Evolutionary conservation across 1,140 invertebrate species (phyloP).

Genomic region (Calephelis virginiensis): DNA sequence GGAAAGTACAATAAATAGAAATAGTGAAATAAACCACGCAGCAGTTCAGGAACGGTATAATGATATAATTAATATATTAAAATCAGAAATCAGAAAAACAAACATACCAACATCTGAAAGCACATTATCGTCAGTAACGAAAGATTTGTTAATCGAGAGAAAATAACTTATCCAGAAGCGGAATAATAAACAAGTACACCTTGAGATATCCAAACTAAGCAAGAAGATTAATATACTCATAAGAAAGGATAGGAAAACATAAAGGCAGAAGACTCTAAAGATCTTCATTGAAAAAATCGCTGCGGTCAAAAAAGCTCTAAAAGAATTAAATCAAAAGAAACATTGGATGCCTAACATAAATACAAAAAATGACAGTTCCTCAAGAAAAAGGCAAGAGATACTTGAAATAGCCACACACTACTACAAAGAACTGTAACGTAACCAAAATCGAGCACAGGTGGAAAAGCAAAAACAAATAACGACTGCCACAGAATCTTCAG

Average conservation of each 20-base stretch:
- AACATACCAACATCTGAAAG: not conserved
- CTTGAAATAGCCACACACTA: not conserved
- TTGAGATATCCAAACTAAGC: not conserved
- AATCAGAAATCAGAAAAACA: not conserved
- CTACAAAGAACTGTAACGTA: not conserved
- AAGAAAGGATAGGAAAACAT: not conserved
- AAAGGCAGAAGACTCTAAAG: not conserved
- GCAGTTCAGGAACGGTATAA: not conserved
- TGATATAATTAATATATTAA: not conserved
- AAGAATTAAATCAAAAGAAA: not conserved
- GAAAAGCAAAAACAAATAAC: not conserved
- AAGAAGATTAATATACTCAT: not conserved
- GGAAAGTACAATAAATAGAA: not conserved
- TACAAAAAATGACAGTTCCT: not conserved
- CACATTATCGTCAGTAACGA: not conserved
- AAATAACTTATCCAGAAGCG: not conserved
- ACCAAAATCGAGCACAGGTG: not conserved
- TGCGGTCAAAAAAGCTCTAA: too few species aligned
- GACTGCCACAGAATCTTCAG: not conserved
- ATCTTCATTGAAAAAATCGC: not conserved
- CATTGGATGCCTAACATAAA: not conserved
- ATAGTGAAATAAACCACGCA: not conserved
- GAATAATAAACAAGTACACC: not conserved
- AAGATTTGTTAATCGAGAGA: not conserved
- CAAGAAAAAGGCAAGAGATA: not conserved